Percentiles rank a stretch among this genome's conserved stretches.
Evolutionary conservation across 2,888 invertebrate species (phyloP).

Genomic region (Labia minor): DNA sequence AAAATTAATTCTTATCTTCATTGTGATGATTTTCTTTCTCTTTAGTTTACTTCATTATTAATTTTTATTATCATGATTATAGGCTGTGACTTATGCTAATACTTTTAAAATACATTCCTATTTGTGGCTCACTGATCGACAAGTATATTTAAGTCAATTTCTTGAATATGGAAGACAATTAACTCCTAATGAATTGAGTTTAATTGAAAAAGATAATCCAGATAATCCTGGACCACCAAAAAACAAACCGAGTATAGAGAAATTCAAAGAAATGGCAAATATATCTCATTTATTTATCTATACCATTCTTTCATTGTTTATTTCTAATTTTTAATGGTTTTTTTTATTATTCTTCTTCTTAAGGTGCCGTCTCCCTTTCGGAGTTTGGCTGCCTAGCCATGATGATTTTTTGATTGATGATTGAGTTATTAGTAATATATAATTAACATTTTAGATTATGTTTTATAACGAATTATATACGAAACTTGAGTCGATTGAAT

Average conservation of each 20-base stretch:
- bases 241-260: slow-evolving; percentile 54
- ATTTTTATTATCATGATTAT: too few species aligned
- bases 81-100: slow-evolving; percentile 36
- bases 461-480: slow-evolving; percentile 67
- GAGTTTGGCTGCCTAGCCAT: slow-evolving; percentile 20
- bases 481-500: slow-evolving; percentile 54
- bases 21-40: not conserved
- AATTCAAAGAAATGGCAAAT: slow-evolving; percentile 61
- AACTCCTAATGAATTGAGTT: slow-evolving; percentile 59
- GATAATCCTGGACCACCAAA: slow-evolving; percentile 31
- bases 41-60: too few species aligned
- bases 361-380: too few species aligned
- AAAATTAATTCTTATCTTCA: not conserved
- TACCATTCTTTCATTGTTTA: not conserved
- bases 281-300: too few species aligned
- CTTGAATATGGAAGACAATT: slow-evolving; percentile 63
- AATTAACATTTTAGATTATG: slow-evolving; percentile 60
- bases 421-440: slow-evolving; percentile 9
- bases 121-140: slow-evolving; percentile 70
- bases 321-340: not conserved
- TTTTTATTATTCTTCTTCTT: too few species aligned
- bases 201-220: slow-evolving; percentile 35
- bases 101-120: slow-evolving; percentile 58
- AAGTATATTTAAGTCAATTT: slow-evolving; percentile 64
- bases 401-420: slow-evolving; percentile 16